Percentiles rank a stretch among this genome's conserved stretches.
phyloP scores from a whole-genome alignment of 2,888 invertebrate species.

The Rambutsinella grinnellia region DNA sequence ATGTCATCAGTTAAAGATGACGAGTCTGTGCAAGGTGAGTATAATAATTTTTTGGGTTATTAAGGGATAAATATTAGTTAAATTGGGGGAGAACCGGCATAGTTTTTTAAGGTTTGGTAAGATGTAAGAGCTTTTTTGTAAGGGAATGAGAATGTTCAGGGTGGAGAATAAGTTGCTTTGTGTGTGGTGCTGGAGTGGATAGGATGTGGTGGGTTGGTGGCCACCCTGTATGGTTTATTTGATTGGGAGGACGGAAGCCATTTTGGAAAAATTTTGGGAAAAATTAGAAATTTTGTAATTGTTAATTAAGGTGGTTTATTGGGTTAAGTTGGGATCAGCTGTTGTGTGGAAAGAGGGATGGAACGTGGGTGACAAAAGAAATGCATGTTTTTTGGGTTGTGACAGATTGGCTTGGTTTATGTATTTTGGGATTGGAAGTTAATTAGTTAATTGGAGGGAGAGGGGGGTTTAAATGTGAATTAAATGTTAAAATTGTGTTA shows the following conservation, averaged over 20 bases:
- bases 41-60: background rate
- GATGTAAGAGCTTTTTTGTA: slow-evolving; percentile 1
- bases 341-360: no score
- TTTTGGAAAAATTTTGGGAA: slow-evolving; percentile 40
- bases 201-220: background rate
- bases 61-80: background rate
- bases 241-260: slow-evolving; percentile 37
- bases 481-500: background rate
- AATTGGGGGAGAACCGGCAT: slow-evolving; percentile 28
- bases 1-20: slow-evolving; percentile 51
- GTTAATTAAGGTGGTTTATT: slow-evolving; percentile 21
- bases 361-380: slow-evolving; percentile 26
- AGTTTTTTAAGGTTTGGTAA: background rate
- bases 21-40: slow-evolving; percentile 57
- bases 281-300: slow-evolving; percentile 29
- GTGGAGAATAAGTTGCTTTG: slow-evolving; percentile 8
- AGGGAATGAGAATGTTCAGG: slow-evolving; percentile 34
- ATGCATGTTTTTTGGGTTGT: background rate
- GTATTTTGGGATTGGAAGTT: no score
- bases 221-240: slow-evolving; percentile 33
- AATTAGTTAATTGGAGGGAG: no score
- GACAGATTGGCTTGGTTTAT: no score
- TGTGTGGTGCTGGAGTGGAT: background rate
- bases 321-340: slow-evolving; percentile 24
- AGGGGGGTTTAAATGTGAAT: background rate